These are phyloP conservation scores for Noctua comes DNA, from an alignment of 2,888 invertebrate species.

Conservation along the genomic window DNA sequence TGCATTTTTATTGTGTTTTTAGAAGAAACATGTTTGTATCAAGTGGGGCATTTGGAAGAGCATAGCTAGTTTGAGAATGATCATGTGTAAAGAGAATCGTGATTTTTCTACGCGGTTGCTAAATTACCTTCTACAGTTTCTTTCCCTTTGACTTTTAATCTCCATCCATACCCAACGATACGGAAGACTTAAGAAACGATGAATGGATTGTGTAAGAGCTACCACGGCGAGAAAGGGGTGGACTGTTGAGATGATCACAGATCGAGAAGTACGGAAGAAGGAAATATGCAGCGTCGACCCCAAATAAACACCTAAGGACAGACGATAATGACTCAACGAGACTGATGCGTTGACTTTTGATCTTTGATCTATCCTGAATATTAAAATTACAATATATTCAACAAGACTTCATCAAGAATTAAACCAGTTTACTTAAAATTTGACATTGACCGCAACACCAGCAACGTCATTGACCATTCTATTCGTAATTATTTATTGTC, in stretches of 20 bases:
- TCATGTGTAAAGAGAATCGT: neutral
- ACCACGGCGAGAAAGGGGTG: neutral
- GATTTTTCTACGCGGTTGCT: neutral
- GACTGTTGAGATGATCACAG: neutral
- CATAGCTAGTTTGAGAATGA: neutral
- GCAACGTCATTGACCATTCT: neutral
- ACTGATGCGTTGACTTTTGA: too few relatives aligned
- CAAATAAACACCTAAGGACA: too few relatives aligned
- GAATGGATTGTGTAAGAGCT: neutral
- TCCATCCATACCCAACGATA: neutral
- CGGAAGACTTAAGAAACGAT: neutral
- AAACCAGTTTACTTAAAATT: neutral
- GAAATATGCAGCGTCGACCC: neutral
- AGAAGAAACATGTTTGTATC: slow-evolving; percentile 2
- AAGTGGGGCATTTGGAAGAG: neutral
- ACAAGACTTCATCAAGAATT: neutral
- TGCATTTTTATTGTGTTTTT: slow-evolving; percentile 12
- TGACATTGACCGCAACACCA: neutral
- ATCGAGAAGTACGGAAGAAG: neutral
- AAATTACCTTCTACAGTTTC: neutral
- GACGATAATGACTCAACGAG: too few relatives aligned
- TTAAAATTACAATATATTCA: neutral
- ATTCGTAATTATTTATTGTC: too few relatives aligned
- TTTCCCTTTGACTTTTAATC: neutral
- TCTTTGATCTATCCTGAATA: too few relatives aligned